phyloP scores from a whole-genome alignment of 2,113 vertebrate genomes.

The Tonatia bakeri region DNA sequence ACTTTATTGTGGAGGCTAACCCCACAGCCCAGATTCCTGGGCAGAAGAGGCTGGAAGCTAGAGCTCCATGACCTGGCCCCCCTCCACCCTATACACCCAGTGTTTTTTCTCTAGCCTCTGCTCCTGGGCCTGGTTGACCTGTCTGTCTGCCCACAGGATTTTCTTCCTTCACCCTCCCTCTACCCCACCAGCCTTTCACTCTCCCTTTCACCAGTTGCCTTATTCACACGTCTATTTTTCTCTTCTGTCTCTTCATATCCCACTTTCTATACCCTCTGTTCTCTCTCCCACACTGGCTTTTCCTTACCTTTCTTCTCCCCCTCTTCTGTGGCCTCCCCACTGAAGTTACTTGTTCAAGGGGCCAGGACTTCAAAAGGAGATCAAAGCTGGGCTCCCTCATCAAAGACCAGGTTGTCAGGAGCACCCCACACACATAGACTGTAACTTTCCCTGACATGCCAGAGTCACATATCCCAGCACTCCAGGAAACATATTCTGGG shows the following conservation, averaged over 20 bases:
- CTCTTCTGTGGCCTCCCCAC: not conserved
- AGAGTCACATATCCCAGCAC: not conserved
- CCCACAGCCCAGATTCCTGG: not conserved
- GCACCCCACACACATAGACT: not conserved
- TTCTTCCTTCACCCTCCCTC: not conserved
- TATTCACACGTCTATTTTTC: conserved; percentile 46
- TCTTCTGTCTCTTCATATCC: not conserved
- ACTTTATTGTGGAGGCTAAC: not conserved
- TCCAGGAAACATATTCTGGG: not conserved
- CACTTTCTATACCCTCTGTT: not conserved
- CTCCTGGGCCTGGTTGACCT: not conserved
- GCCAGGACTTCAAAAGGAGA: conserved; percentile 69
- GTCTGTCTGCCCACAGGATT: not conserved
- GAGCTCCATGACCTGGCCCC: not conserved
- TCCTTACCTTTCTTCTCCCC: conserved; percentile 47
- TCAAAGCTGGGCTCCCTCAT: conserved; percentile 63
- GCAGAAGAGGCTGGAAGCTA: not conserved
- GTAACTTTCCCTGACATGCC: conserved; percentile 58
- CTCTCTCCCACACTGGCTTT: not conserved
- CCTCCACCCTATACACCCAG: not conserved
- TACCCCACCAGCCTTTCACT: not conserved
- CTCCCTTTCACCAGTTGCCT: not conserved
- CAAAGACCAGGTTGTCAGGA: conserved; percentile 35
- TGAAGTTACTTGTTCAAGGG: conserved; percentile 38
- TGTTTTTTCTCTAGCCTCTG: not conserved